Conservation (phyloP, 2,113 vertebrate species). For the Rutilus rutilus region DNA sequence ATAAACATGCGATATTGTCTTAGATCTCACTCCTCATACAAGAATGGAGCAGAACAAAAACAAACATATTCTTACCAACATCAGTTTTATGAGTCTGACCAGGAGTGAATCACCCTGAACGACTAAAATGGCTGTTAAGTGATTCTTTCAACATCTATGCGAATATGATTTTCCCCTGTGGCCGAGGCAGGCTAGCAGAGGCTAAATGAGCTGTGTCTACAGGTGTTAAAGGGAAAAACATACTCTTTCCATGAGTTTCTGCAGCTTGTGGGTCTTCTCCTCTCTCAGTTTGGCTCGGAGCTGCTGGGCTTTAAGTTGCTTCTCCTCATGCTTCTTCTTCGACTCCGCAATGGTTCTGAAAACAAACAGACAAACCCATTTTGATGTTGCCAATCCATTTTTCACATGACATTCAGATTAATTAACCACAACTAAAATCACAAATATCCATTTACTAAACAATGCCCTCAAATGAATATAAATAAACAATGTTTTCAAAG, state of each 20-base stretch:
- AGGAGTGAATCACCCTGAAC: constrained; percentile 56
- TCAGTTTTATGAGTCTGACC: constrained; percentile 57
- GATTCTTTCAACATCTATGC: constrained; percentile 65
- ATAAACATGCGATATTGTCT: constrained; percentile 47
- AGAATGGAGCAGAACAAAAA: constrained; percentile 40
- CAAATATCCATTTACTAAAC: background rate
- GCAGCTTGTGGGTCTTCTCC: constrained; percentile 95
- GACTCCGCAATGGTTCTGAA: constrained; percentile 97
- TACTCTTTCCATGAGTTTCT: constrained; percentile 97
- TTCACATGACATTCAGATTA: background rate
- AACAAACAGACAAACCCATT: constrained; percentile 57
- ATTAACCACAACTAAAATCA: background rate
- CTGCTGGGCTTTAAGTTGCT: constrained; percentile 98
- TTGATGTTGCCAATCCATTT: background rate
- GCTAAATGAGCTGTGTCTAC: constrained; percentile 51
- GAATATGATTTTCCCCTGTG: constrained; percentile 65
- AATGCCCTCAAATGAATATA: background rate
- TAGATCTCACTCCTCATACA: constrained; percentile 35
- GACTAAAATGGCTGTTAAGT: constrained; percentile 64
- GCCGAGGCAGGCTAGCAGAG: constrained; percentile 45
- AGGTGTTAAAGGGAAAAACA: constrained; percentile 62
- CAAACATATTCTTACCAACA: constrained; percentile 45
- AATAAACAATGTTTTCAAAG: background rate
- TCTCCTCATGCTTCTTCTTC: constrained; percentile 99
- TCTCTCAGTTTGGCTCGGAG: constrained; percentile 95